Evolutionary conservation across 2,888 invertebrate genomes (phyloP).

Genomic region (Chymomyza caudatula): DNA sequence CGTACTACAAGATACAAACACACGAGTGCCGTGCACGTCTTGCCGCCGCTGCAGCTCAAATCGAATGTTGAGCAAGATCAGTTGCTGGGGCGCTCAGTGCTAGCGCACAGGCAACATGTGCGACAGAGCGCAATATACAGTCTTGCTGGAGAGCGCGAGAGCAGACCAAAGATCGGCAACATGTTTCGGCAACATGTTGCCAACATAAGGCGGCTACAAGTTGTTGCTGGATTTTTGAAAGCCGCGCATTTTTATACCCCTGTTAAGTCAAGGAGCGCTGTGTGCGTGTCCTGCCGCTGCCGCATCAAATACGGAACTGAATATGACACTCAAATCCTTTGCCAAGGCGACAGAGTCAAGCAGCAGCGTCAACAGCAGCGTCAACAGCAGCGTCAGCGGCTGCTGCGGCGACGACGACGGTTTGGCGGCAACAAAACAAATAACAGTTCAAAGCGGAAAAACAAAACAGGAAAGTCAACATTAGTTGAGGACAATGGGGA

Average conservation of each 20-base stretch:
- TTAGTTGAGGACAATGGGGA: conserved; percentile 23
- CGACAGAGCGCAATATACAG: neutral
- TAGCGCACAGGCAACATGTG: conserved; percentile 1
- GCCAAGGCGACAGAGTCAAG: conserved; percentile 39
- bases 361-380: conserved; percentile 27
- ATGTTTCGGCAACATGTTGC: conserved; percentile 38
- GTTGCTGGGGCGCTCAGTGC: conserved; percentile 23
- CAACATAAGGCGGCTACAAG: neutral
- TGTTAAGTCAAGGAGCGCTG: neutral
- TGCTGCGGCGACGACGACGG: conserved; percentile 36
- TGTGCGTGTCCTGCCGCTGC: conserved; percentile 44
- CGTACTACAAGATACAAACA: conserved; percentile 10
- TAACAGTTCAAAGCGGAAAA: conserved; percentile 51
- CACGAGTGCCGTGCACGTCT: neutral
- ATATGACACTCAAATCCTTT: conserved; percentile 51
- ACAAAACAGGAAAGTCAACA: conserved; percentile 14
- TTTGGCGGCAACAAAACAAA: conserved; percentile 64
- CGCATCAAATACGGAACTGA: conserved; percentile 64
- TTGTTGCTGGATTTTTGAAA: conserved; percentile 12
- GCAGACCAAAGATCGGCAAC: conserved; percentile 36
- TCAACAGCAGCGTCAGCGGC: conserved; percentile 31
- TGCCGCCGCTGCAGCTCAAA: neutral
- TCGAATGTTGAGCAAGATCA: conserved; percentile 55
- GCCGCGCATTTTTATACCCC: neutral
- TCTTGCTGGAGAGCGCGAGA: neutral